Base-by-base conservation (phyloP, 2,888 invertebrate genomes). In the Deroplatys truncata region DNA sequence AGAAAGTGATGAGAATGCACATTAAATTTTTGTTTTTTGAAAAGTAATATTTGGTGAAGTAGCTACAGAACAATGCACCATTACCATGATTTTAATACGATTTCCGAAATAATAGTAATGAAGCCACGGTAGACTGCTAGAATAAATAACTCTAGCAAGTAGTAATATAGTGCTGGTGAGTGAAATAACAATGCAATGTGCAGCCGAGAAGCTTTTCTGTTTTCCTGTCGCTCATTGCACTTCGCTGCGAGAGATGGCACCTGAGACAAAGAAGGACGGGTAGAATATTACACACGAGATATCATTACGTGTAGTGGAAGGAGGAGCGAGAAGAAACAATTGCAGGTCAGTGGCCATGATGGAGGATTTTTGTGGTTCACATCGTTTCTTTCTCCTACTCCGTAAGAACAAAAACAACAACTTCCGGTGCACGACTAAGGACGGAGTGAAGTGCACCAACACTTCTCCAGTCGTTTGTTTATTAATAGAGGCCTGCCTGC, bases 331-430 rank as follows among this genome's bases (percentile, higher is more conserved):
- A 43, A 85, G 82, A 86, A 86, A 86, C 86, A 86, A 86, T 86
- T 86, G 86, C 86, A 82, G 86, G 86, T 86, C 86, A 86, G 29
- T 86, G 86, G 82, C 86, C 86, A 82, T 82, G 82, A 86, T 82
- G 82, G 86, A 16, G 86, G 49, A 86, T 82, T 86, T 86, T 82
- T 86, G 86, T 82, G 82, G 86, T 86, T 86, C 86, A 72, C 86
- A 86, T 86, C 85, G 56, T 72, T 72, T 72, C 56, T 72, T 72
- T 72, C 56, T 72, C 56, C 56, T 72, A 43, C 85, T 16, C 72
- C 86, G 28, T 82, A 86, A n/a, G 86, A 86, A 86, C 86, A 86
- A 86, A 31, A 28, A 82, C 86, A 28, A 82, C 86, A 86, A 43
- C 86, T 86, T 86, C 86, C 86, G 86, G 86, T 82, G 86, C 25